Evolutionary conservation across 1,140 invertebrate species (phyloP), one percentile per base, ranked within the genome.

Genomic region (Marisa cornuarietis): DNA sequence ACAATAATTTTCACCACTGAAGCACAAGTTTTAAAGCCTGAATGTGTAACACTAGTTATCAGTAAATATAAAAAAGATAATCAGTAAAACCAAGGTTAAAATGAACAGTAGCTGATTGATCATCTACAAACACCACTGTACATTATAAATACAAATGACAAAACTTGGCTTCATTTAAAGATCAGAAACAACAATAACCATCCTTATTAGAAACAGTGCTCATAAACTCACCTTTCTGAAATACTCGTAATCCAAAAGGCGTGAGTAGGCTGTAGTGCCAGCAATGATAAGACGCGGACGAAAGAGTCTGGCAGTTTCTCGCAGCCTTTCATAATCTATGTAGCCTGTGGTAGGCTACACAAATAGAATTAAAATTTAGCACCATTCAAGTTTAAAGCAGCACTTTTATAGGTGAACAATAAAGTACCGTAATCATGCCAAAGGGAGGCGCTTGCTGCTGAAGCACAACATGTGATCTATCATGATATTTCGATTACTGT

Each of bases 261-360:
- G 86, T 5, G 94, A 92, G 86, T 95, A 95, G 85, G 97, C 98
- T 63, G 96, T 97, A 14, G 76, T 88, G 83, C 94, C 94, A 58
- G 98, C 98, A 86, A 99, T 96, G 79, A 99, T 99, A 3, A 99
- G 86, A 84, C 95, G 95, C 0, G 98, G 98, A 79, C 96, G 96
- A 91, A 98, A 99, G 0, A 97, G 92, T 84, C 92, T 94, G 0
- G 97, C 97, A 11, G 93, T 94, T 85, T 95, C 93, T 13, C 94
- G 94, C 65, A 99, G 90, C 86, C 94, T 94, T 76, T 98, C 96
- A 88, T 99, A 99, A 91, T 99, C 96, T 80, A 99, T 99, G 0
- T 97, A 89, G 49, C 97, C 98, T 22, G 96, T 97, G 76, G 92
- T 87, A 4, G 95, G 93, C 88, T 90, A 79, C 68, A 83, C 80